A percentile compares a stretch with the other conserved stretches of the same genome.
These are phyloP conservation scores for Hoplostethus mediterraneus DNA, from an alignment of 2,797 vertebrate genomes.

Conservation along the genomic window DNA sequence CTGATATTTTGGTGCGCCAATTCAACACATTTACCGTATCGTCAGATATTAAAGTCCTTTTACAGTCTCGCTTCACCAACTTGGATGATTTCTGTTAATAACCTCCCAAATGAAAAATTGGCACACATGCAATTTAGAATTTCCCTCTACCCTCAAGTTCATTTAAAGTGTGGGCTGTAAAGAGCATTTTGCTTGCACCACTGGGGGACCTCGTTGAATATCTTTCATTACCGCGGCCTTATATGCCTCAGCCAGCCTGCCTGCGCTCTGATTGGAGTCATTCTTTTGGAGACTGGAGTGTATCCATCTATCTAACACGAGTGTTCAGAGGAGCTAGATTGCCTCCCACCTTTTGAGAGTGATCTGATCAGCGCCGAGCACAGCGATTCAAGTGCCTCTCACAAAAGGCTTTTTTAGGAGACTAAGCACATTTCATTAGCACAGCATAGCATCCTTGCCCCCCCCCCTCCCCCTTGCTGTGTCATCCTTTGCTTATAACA, in stretches of 20 bases:
- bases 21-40: neutral
- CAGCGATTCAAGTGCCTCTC: conserved; percentile 28
- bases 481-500: neutral
- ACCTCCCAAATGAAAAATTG: conserved; percentile 7
- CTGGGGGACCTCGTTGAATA: conserved; percentile 3
- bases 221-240: conserved; percentile 14
- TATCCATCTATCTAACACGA: conserved; percentile 29
- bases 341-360: conserved; percentile 33
- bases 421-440: conserved; percentile 4
- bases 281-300: conserved; percentile 42
- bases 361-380: conserved; percentile 24
- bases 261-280: conserved; percentile 46
- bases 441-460: neutral
- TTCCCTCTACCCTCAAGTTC: neutral
- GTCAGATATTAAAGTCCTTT: neutral
- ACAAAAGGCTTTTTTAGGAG: conserved; percentile 15
- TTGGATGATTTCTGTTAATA: neutral
- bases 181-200: conserved; percentile 6
- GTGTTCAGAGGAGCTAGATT: conserved; percentile 43
- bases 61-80: neutral
- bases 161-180: conserved; percentile 7
- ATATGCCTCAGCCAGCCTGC: conserved; percentile 19
- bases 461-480: neutral
- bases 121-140: neutral
- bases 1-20: neutral